Conservation (phyloP, 2,888 invertebrate species). For the Volucella bombylans region DNA sequence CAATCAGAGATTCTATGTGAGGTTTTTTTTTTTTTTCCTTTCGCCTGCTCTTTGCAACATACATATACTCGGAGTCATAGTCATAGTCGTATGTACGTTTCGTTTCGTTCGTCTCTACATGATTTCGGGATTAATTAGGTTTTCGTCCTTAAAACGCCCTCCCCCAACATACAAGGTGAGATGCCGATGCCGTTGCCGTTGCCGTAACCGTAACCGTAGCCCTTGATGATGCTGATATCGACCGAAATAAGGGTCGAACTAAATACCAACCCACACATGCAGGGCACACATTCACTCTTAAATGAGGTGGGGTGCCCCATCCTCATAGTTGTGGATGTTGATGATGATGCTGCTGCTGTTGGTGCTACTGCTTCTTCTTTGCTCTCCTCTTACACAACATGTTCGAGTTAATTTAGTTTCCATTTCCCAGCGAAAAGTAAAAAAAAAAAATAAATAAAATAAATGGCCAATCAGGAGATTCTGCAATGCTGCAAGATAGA, state of each 20-base stretch:
- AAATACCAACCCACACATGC: constrained; percentile 59
- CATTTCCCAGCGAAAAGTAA: constrained; percentile 27
- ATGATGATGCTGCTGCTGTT: constrained; percentile 21
- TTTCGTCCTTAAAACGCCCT: constrained; percentile 20
- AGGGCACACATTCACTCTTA: constrained; percentile 23
- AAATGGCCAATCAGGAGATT: constrained; percentile 61
- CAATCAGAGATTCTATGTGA: constrained; percentile 53
- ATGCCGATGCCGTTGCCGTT: not conserved
- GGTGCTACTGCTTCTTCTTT: constrained; percentile 9
- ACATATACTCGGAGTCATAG: not conserved
- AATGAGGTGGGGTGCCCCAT: constrained; percentile 19
- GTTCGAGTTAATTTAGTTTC: constrained; percentile 54
- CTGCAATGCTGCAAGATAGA: constrained; percentile 26
- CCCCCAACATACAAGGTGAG: not conserved
- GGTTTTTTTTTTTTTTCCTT: not conserved
- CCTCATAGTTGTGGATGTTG: not conserved
- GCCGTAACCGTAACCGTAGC: not conserved
- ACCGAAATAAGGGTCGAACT: constrained; percentile 52
- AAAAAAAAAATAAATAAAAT: not conserved
- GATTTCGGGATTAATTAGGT: constrained; percentile 45
- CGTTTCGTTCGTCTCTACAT: constrained; percentile 7
- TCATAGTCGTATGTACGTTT: not conserved
- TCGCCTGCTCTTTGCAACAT: not conserved
- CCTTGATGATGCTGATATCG: not conserved
- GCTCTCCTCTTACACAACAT: constrained; percentile 48